These are phyloP conservation scores for Dipodomys spectabilis DNA, from an alignment of 2,113 vertebrate genomes.

Conservation along the genomic window DNA sequence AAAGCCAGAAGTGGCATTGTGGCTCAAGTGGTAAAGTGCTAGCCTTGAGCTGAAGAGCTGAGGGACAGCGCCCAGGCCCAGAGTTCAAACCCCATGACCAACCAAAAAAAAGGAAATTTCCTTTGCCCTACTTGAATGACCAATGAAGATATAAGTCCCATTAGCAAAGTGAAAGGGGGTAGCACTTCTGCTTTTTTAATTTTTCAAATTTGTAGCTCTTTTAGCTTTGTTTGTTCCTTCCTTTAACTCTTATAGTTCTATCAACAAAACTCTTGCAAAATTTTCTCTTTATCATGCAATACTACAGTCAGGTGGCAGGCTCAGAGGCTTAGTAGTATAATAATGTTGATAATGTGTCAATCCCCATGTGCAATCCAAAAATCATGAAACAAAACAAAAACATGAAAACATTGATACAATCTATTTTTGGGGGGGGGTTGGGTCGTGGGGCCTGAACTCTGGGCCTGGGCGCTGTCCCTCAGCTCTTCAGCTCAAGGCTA, in stretches of 20 bases:
- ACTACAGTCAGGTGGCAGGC: background rate
- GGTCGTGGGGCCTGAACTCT: too few relatives aligned
- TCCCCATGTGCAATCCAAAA: background rate
- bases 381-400: background rate
- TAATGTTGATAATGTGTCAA: background rate
- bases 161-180: too few relatives aligned
- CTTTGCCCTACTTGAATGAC: too few relatives aligned
- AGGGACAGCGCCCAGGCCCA: too few relatives aligned
- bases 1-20: too few relatives aligned
- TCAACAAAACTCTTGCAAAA: background rate
- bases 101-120: too few relatives aligned
- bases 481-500: too few relatives aligned
- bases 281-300: conserved; percentile 6
- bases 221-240: conserved; percentile 32
- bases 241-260: conserved; percentile 14
- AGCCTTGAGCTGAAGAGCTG: too few relatives aligned
- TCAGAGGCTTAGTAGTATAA: background rate
- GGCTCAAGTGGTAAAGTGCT: too few relatives aligned
- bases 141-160: too few relatives aligned
- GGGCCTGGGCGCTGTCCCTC: too few relatives aligned
- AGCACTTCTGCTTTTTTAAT: background rate
- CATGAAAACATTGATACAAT: background rate
- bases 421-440: background rate
- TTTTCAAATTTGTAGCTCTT: conserved; percentile 49
- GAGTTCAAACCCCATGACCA: too few relatives aligned